Conservation (phyloP, 2,113 vertebrate genomes). For the Gymnobelideus leadbeateri region DNA sequence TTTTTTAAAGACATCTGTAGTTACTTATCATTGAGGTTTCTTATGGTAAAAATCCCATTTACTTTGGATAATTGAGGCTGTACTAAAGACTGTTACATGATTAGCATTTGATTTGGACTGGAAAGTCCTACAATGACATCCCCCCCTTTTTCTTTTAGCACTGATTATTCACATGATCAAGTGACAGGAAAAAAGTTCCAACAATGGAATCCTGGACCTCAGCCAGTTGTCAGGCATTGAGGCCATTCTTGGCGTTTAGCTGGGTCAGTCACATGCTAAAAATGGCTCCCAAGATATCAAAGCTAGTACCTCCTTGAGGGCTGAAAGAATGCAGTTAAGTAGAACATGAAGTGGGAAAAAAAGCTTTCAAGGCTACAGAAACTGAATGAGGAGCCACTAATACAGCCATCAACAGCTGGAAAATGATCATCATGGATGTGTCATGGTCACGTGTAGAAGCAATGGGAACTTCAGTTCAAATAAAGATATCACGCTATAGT, state of each 20-base stretch:
- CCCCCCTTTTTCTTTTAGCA: conserved; percentile 56
- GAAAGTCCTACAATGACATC: conserved; percentile 48
- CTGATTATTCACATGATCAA: conserved; percentile 62
- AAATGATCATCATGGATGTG: conserved; percentile 61
- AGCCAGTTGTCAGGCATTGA: conserved; percentile 46
- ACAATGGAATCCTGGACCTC: conserved; percentile 43
- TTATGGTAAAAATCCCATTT: conserved; percentile 49
- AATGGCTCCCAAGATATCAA: conserved; percentile 63
- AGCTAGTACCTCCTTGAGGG: conserved; percentile 65
- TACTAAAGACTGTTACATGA: conserved; percentile 54
- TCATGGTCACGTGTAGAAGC: conserved; percentile 69
- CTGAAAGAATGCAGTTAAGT: conserved; percentile 61
- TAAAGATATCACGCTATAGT: conserved; percentile 71
- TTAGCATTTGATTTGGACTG: conserved; percentile 56
- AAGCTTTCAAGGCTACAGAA: conserved; percentile 72
- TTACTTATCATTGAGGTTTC: conserved; percentile 71
- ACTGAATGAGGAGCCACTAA: conserved; percentile 75
- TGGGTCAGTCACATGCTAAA: conserved; percentile 65
- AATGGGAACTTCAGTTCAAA: conserved; percentile 71
- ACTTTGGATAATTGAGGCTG: conserved; percentile 57
- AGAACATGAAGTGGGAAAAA: conserved; percentile 59
- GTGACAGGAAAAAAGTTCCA: conserved; percentile 61
- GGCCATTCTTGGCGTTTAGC: conserved; percentile 26
- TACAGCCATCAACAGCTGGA: conserved; percentile 59
- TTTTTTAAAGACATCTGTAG: conserved; percentile 60